phyloP scores from a whole-genome alignment of 2,113 vertebrate species.

The Butorides virescens region DNA sequence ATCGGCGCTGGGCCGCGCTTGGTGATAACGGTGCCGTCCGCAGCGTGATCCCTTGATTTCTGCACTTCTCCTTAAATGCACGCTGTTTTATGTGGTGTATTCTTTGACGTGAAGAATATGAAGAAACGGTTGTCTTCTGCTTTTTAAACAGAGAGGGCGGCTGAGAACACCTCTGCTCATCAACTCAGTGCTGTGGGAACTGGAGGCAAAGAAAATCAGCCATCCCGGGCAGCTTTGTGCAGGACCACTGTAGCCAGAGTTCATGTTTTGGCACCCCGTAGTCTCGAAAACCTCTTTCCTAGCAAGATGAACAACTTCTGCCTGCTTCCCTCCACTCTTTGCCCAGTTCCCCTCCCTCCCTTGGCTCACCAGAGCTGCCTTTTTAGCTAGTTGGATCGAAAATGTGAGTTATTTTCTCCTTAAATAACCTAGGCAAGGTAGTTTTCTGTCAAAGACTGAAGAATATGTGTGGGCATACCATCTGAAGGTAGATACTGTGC shows the following conservation, averaged over 20 bases:
- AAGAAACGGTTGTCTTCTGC: not conserved
- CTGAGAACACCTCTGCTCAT: not conserved
- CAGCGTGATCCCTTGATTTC: not conserved
- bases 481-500: not conserved
- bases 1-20: accelerated
- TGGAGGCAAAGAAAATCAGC: not conserved
- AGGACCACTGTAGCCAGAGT: accelerated
- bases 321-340: not conserved
- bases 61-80: not conserved
- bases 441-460: not conserved
- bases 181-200: not conserved
- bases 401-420: not conserved
- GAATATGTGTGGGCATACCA: not conserved
- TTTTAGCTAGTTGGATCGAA: not conserved
- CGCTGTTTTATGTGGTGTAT: accelerated
- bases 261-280: accelerated
- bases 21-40: accelerated
- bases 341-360: not conserved
- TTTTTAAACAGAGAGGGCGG: not conserved
- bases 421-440: not conserved
- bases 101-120: not conserved
- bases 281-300: not conserved
- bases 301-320: not conserved
- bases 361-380: not conserved
- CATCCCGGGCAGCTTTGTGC: accelerated